A percentile compares a stretch with the other conserved stretches of the same genome.
Conservation (phyloP, 2,113 vertebrate genomes). For the Canis aureus region DNA sequence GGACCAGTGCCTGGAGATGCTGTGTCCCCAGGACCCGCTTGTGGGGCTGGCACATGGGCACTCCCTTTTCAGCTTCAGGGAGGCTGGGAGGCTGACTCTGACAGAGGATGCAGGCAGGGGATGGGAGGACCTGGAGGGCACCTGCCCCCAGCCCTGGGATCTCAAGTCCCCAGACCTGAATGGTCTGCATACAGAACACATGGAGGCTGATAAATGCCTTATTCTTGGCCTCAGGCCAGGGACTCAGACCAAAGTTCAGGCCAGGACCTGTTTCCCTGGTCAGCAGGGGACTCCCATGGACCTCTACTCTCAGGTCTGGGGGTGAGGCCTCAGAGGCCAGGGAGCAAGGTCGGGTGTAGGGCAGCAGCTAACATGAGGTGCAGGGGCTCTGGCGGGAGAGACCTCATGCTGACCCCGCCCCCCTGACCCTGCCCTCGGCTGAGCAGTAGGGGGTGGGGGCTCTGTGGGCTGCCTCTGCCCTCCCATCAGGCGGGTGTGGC, state of each 20-base stretch:
- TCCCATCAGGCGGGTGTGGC: neutral
- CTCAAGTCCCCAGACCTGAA: neutral
- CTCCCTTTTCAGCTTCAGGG: neutral
- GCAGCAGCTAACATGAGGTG: too few relatives aligned
- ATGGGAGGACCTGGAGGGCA: neutral
- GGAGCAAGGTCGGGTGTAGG: neutral
- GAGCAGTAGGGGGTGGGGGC: too few relatives aligned
- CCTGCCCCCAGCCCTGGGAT: neutral
- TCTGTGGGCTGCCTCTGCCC: neutral
- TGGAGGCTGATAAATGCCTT: neutral
- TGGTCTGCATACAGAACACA: neutral
- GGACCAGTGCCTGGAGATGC: neutral
- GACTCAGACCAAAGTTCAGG: slow-evolving; percentile 72
- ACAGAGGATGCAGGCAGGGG: neutral
- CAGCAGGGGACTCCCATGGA: slow-evolving; percentile 54
- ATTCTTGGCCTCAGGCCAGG: slow-evolving; percentile 37
- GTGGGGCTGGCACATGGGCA: neutral
- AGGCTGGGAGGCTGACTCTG: neutral
- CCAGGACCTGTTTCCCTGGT: slow-evolving; percentile 46
- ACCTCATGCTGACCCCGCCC: neutral
- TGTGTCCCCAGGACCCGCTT: neutral
- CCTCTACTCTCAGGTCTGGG: neutral
- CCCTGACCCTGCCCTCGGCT: too few relatives aligned
- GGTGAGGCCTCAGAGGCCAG: neutral
- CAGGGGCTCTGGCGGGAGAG: neutral